Percentiles rank a stretch among this genome's conserved stretches.
phyloP scores from a whole-genome alignment of 2,113 vertebrate species.

The Hassar affinis region DNA sequence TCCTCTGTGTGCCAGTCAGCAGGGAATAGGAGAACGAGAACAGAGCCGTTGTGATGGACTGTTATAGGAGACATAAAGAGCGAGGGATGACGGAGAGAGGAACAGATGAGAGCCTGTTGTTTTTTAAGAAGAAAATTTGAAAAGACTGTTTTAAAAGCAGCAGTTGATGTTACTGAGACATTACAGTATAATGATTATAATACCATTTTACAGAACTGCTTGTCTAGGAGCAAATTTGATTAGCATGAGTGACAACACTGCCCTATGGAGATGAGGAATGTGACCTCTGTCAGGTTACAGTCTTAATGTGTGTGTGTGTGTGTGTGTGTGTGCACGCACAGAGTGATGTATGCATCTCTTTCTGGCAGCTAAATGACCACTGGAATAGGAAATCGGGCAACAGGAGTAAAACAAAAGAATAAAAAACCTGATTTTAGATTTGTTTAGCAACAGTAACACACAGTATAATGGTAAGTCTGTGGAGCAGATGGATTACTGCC shows the following conservation, averaged over 20 bases:
- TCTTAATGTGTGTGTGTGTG: background rate
- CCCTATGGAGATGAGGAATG: background rate
- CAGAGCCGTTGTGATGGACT: constrained; percentile 12
- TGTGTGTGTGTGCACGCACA: background rate
- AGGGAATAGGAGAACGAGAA: constrained; percentile 29
- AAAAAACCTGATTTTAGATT: no score
- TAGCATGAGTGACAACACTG: background rate
- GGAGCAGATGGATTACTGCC: background rate
- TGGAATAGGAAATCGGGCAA: background rate
- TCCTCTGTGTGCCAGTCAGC: constrained; percentile 18
- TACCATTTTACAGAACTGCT: background rate
- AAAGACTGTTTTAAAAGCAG: background rate
- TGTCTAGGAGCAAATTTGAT: background rate
- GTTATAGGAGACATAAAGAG: constrained; percentile 8
- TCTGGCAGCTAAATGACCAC: background rate
- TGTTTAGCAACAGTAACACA: background rate
- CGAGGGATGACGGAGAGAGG: background rate
- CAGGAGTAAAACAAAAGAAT: background rate
- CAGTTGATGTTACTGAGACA: background rate
- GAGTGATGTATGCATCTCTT: background rate
- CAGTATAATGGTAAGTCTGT: background rate
- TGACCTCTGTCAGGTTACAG: background rate
- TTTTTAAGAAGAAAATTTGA: background rate
- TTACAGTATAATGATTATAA: background rate
- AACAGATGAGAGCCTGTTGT: background rate